Base-by-base conservation (phyloP, 2,113 vertebrate species). In the Penelope pileata region DNA sequence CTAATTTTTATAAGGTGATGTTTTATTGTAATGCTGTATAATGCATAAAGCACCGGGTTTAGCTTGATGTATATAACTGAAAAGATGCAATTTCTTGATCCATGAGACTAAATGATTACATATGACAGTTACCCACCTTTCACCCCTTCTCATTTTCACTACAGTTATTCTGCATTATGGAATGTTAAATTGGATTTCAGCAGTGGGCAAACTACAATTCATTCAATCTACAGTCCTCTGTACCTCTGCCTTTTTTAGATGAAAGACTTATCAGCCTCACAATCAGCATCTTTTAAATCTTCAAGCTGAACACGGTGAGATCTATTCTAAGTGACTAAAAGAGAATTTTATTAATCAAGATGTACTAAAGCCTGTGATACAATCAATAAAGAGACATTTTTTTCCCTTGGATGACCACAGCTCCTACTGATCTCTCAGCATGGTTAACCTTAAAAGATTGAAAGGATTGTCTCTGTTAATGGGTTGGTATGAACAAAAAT, bases 1-100 rank as follows among this genome's bases (percentile, higher is more conserved):
- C 42, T 45, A 90, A 40, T 68, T 95, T 93, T 97, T 91, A 68
- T 59, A 67, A 86, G 56, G 27, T 63, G 91, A 62, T 11, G 18
- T 87, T 89, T 82, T 86, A 34, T 75, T 90, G 60, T 53, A 91
- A 59, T 56, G 45, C 6, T 86, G 34, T 24, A 53, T 80, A 90
- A 83, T 53, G 27, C 85, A 82, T 83, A 79, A 88, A 86, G 47
- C 56, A 69, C 8, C 45, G 18, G 12, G 43, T 90, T 92, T 86
- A 91, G 11, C 48, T 48, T 78, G 56, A 64, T 48, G 34, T 78
- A 68, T 78, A 60, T 29, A 80, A 95, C 74, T 80, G 47, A 86
- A 93, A 94, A 81, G 50, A 83, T 23, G 59, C 29, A 36, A 67
- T 81, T 88, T 24, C 54, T 90, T 91, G 72, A 81, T 86, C 38